Evolutionary conservation across 2,797 vertebrate species (phyloP).

Genomic region (Lacerta viridis): DNA sequence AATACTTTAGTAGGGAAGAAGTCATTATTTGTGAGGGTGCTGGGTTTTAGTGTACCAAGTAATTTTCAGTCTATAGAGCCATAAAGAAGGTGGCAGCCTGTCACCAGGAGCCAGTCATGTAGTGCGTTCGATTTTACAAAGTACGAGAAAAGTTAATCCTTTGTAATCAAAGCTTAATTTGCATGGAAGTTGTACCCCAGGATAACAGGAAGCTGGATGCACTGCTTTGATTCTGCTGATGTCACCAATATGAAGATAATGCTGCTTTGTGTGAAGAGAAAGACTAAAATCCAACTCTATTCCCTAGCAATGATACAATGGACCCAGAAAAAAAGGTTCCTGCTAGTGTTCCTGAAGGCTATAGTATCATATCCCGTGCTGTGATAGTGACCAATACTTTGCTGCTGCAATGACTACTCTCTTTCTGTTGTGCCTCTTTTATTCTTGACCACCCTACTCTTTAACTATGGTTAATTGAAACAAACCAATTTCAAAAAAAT

Average conservation of each 20-base stretch:
- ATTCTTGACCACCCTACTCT: no score
- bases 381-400: no score
- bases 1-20: background rate
- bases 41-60: background rate
- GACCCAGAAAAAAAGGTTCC: no score
- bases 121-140: background rate
- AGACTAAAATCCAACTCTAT: background rate
- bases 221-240: background rate
- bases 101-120: background rate
- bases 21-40: background rate
- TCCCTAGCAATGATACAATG: background rate
- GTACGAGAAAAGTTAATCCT: slow-evolving; percentile 15
- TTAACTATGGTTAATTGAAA: background rate
- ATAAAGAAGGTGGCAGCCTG: slow-evolving; percentile 9
- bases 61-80: background rate
- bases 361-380: no score
- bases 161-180: slow-evolving; percentile 13
- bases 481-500: background rate
- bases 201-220: slow-evolving; percentile 1
- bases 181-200: background rate
- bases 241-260: background rate
- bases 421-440: no score
- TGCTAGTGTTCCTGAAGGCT: no score
- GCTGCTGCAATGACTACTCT: no score
- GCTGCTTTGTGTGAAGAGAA: background rate